Evolutionary conservation across 2,113 vertebrate genomes (phyloP).

Genomic region (Amblyopsis rosae): DNA sequence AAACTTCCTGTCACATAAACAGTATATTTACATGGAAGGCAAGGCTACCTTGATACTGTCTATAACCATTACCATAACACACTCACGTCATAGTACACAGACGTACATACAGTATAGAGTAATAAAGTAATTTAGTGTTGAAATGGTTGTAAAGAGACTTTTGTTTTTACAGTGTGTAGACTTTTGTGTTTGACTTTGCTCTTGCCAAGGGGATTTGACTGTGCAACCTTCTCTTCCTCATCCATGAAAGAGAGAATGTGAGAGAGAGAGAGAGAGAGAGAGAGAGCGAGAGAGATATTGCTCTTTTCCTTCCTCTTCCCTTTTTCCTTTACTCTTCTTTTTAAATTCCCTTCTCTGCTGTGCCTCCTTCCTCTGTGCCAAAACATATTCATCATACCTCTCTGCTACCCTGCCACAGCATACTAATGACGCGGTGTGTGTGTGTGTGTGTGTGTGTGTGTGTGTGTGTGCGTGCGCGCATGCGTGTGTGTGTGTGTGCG

Average conservation of each 20-base stretch:
- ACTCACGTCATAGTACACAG: too few species aligned
- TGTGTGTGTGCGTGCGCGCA: neutral
- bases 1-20: neutral
- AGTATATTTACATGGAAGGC: neutral
- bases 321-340: neutral
- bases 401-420: constrained; percentile 68
- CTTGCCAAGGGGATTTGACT: constrained; percentile 61
- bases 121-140: too few species aligned
- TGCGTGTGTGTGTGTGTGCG: constrained; percentile 10
- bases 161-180: too few species aligned
- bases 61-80: too few species aligned
- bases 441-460: constrained; percentile 13
- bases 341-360: constrained; percentile 52
- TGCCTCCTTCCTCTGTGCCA: constrained; percentile 62
- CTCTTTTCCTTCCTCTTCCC: neutral
- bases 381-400: constrained; percentile 75
- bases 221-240: constrained; percentile 7
- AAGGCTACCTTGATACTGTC: too few species aligned
- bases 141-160: too few species aligned
- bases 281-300: constrained; percentile 52
- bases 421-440: constrained; percentile 60
- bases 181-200: constrained; percentile 55
- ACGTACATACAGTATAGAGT: too few species aligned
- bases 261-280: constrained; percentile 67
- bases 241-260: constrained; percentile 21